Evolutionary conservation across 2,113 vertebrate genomes (phyloP).

Genomic region (Paraplagusia blochii): DNA sequence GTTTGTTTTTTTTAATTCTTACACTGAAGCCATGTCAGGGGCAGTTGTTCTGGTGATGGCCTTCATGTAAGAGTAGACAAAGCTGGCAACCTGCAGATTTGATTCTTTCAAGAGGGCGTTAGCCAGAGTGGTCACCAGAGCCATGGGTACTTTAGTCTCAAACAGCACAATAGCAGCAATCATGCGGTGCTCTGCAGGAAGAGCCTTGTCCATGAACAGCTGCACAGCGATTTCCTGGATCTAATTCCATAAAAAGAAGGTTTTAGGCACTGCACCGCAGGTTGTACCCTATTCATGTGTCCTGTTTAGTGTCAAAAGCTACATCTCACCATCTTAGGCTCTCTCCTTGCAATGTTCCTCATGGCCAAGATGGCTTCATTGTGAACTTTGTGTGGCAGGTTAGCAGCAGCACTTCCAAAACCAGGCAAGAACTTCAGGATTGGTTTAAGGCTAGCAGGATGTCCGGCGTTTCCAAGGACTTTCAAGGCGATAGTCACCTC

Average conservation of each 20-base stretch:
- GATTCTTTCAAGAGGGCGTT: slow-evolving; percentile 70
- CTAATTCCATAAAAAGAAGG: slow-evolving; percentile 59
- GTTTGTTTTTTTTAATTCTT: slow-evolving; percentile 55
- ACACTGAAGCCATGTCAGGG: slow-evolving; percentile 76
- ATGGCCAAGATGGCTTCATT: slow-evolving; percentile 77
- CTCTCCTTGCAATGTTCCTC: slow-evolving; percentile 79
- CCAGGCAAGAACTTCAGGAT: slow-evolving; percentile 78
- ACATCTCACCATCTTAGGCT: slow-evolving; percentile 74
- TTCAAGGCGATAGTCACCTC: slow-evolving; percentile 77
- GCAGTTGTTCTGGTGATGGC: slow-evolving; percentile 75
- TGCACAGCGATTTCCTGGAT: slow-evolving; percentile 79
- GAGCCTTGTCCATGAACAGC: slow-evolving; percentile 72
- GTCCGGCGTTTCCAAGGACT: slow-evolving; percentile 82
- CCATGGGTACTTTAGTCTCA: slow-evolving; percentile 76
- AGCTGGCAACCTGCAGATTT: slow-evolving; percentile 80
- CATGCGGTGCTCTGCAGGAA: slow-evolving; percentile 77
- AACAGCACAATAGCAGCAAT: slow-evolving; percentile 78
- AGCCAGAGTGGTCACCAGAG: slow-evolving; percentile 73
- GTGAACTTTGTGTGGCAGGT: slow-evolving; percentile 71
- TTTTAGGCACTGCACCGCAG: not conserved
- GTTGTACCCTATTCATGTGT: not conserved
- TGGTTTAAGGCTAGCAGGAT: slow-evolving; percentile 79
- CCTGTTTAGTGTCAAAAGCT: not conserved
- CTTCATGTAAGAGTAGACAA: slow-evolving; percentile 83
- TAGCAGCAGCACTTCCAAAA: slow-evolving; percentile 63